Evolutionary conservation across 2,113 vertebrate species (phyloP), one percentile per base, ranked within the genome.

Genomic region (Danionella cerebrum): DNA sequence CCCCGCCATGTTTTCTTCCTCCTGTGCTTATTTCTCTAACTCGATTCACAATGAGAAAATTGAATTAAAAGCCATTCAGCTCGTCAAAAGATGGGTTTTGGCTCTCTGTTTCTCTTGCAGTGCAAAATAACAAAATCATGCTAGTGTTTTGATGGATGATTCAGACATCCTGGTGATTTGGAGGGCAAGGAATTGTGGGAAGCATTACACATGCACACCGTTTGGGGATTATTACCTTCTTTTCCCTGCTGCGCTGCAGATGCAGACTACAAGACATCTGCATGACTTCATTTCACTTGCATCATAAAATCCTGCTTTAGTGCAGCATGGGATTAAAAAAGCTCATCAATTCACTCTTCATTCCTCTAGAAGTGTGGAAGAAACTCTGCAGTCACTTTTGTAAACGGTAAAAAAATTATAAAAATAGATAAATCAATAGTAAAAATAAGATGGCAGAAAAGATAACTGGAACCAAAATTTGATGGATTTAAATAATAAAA

Each of bases 1-100:
- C 6, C 50, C 51, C 14, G 31, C 5, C 16, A 13, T 6, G 16
- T 51, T 41, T 72, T 33, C 41, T 67, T 57, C 54, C 47, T 22
- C 19, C 38, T 27, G 67, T 67, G 7, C 77, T 79, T 65, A 63
- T 64, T 66, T 70, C 63, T 44, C 75, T 45, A 71, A 76, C 78
- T 77, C 75, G 33, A 73, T 84, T 73, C 76, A 72, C 77, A 76
- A 72, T 72, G 51, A 78, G 62, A 35, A 80, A 83, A 85, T 85
- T 75, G 74, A 82, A 86, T 84, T 75, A 83, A 73, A 69, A 84
- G 75, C 76, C 72, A 76, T 70, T 79, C 78, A 65, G 78, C 74
- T 77, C 13, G 70, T 82, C 78, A 78, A 70, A 71, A 77, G 78
- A 81, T 74, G 73, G 44, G 59, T 82, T 82, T 80, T 18, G 29